A percentile compares a stretch with the other conserved stretches of the same genome.
Evolutionary conservation across 1,140 invertebrate species (phyloP).

Genomic region (Aphelinus certus): DNA sequence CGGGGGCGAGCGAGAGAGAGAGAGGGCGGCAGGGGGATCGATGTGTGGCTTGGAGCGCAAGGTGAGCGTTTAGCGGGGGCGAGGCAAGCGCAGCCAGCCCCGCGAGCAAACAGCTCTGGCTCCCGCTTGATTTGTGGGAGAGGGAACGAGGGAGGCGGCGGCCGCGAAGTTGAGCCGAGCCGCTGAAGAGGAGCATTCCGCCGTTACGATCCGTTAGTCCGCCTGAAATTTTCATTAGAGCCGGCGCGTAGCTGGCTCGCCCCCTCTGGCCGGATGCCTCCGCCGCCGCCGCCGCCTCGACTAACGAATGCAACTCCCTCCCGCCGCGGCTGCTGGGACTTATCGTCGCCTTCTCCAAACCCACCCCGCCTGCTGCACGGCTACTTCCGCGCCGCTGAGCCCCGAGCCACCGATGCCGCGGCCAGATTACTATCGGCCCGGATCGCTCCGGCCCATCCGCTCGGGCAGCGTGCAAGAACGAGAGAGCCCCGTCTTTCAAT

Average conservation of each 20-base stretch:
- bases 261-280: not conserved
- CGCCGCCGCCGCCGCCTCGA: not conserved
- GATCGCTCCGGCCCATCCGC: not conserved
- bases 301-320: conserved; percentile 25
- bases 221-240: conserved; percentile 50
- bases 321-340: not conserved
- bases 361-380: not conserved
- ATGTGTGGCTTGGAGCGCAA: conserved; percentile 23
- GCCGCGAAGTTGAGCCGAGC: not conserved
- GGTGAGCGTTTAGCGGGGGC: conserved; percentile 26
- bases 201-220: conserved; percentile 34
- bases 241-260: not conserved
- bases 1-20: not conserved
- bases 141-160: conserved; percentile 31
- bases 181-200: conserved; percentile 33
- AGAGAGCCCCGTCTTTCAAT: not conserved
- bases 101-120: not conserved
- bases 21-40: conserved; percentile 13
- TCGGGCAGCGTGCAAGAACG: not conserved
- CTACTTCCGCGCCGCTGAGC: conserved; percentile 7
- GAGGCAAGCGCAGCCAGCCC: not conserved
- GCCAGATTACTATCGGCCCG: conserved; percentile 6
- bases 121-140: conserved; percentile 44
- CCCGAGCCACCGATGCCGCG: not conserved
- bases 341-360: conserved; percentile 20